Evolutionary conservation across 2,113 vertebrate genomes (phyloP).

Genomic region (Hemiscyllium ocellatum): DNA sequence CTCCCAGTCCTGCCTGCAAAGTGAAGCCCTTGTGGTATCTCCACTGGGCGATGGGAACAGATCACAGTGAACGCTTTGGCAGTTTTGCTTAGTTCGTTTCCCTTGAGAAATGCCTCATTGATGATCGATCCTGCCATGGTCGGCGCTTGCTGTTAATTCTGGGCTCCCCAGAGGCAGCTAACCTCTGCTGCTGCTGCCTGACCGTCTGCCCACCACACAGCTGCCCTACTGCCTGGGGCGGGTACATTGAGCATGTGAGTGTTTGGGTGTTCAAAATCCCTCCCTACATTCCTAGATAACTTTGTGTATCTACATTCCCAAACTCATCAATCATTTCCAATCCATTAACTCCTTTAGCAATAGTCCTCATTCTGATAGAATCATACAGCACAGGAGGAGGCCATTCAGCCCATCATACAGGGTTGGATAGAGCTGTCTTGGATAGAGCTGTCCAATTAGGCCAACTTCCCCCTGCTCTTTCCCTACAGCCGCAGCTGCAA

Average conservation of each 20-base stretch:
- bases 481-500: background rate
- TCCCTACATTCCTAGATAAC: no score
- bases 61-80: background rate
- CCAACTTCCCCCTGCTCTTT: background rate
- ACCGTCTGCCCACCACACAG: background rate
- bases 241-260: background rate
- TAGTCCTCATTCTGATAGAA: background rate
- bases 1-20: background rate
- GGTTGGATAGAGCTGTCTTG: background rate
- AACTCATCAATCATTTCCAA: no score
- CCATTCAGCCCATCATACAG: background rate
- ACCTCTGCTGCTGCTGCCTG: no score
- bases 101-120: background rate
- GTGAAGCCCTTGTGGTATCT: background rate
- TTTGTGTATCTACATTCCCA: background rate
- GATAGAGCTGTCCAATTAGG: background rate
- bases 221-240: background rate
- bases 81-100: background rate
- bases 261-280: background rate
- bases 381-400: background rate
- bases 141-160: background rate
- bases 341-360: background rate
- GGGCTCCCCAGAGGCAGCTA: background rate
- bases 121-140: background rate
- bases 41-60: background rate